Percentiles rank a stretch among this genome's conserved stretches.
phyloP scores from a whole-genome alignment of 2,888 invertebrate species.

The Yponomeuta plumbellus region DNA sequence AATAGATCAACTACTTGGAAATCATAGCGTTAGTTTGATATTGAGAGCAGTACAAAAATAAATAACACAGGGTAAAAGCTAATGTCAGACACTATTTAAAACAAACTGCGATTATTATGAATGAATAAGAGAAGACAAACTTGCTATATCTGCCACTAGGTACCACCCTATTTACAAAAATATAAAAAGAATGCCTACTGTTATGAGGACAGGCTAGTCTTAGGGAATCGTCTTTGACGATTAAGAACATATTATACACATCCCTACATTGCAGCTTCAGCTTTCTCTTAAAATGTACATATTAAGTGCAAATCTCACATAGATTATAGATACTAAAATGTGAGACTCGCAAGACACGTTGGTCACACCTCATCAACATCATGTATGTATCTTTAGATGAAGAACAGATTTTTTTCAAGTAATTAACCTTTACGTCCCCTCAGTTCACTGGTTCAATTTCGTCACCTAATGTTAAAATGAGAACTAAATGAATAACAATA shows the following conservation, averaged over 20 bases:
- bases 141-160: neutral
- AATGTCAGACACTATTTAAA: neutral
- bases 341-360: conserved; percentile 62
- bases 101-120: conserved; percentile 29
- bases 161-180: conserved; percentile 26
- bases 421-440: conserved; percentile 74
- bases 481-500: conserved; percentile 76
- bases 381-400: conserved; percentile 20
- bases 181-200: conserved; percentile 35
- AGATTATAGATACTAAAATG: conserved; percentile 36
- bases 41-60: conserved; percentile 4
- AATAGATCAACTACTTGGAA: conserved; percentile 27
- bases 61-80: neutral
- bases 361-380: conserved; percentile 62
- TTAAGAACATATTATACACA: conserved; percentile 57
- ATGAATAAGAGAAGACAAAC: conserved; percentile 14
- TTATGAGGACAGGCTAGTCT: conserved; percentile 46
- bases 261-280: conserved; percentile 70
- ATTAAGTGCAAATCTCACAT: conserved; percentile 66
- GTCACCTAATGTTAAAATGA: conserved; percentile 72
- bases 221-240: conserved; percentile 60
- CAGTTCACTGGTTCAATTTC: conserved; percentile 68
- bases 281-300: conserved; percentile 73
- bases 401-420: conserved; percentile 56
- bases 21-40: conserved; percentile 10